Conservation (phyloP, 92 coral and sea anemone species). For the Isaurus tuberculatus region DNA sequence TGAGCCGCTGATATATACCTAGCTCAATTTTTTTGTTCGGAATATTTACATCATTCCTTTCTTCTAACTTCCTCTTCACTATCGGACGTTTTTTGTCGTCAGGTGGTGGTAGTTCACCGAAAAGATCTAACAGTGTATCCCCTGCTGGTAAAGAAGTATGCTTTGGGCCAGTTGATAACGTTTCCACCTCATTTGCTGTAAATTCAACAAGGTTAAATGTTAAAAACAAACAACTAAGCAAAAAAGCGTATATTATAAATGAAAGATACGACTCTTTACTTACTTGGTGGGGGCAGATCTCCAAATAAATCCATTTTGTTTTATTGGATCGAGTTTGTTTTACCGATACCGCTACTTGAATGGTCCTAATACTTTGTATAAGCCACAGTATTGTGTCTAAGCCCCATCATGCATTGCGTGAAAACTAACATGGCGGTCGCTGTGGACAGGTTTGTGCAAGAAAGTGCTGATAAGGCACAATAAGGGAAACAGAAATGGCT, state of each 20-base stretch:
- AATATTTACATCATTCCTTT: conserved; percentile 10
- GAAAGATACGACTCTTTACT: neutral
- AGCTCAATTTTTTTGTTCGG: conserved; percentile 46
- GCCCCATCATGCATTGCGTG: conserved; percentile 24
- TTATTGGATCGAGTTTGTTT: neutral
- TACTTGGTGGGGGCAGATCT: conserved; percentile 81
- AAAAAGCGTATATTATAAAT: neutral
- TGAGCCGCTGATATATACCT: neutral
- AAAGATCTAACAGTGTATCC: conserved; percentile 6
- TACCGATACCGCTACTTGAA: too few relatives aligned
- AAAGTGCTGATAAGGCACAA: conserved; percentile 31
- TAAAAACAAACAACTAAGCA: neutral
- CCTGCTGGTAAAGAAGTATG: neutral
- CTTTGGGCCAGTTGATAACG: neutral
- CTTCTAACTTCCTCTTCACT: conserved; percentile 53
- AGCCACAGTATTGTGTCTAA: conserved; percentile 15
- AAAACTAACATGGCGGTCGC: conserved; percentile 9
- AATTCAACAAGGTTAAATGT: neutral
- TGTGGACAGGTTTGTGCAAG: conserved; percentile 36
- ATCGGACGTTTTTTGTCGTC: neutral
- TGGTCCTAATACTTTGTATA: conserved; percentile 10
- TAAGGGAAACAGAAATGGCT: too few relatives aligned
- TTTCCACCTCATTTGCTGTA: conserved; percentile 43
- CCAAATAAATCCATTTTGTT: conserved; percentile 72
- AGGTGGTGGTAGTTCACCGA: conserved; percentile 62